These are phyloP conservation scores for Addax nasomaculatus DNA, from an alignment of 2,113 vertebrate species.

Conservation along the genomic window DNA sequence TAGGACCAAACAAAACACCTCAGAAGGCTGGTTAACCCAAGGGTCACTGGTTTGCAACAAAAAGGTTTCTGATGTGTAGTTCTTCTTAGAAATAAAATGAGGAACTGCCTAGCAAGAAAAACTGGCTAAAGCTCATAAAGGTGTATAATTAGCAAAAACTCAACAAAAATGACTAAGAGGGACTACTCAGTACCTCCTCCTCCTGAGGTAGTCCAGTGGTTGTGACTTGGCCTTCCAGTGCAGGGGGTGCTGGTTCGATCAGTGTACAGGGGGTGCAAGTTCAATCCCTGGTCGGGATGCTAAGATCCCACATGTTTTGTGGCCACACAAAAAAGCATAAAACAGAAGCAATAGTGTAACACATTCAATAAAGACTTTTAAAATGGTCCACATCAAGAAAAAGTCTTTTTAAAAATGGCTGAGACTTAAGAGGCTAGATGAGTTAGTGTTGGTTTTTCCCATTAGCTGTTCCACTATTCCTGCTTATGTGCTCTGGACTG, in stretches of 20 bases:
- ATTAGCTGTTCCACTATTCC: neutral
- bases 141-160: neutral
- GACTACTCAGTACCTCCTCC: neutral
- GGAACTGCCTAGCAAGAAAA: neutral
- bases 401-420: neutral
- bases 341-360: neutral
- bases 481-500: neutral
- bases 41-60: neutral
- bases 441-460: neutral
- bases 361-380: neutral
- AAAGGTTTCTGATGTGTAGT: neutral
- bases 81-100: neutral
- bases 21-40: neutral
- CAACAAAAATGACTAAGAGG: neutral
- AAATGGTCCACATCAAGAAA: neutral
- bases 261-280: neutral
- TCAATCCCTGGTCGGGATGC: neutral
- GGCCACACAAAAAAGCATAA: neutral
- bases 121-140: neutral
- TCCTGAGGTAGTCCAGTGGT: neutral
- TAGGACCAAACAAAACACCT: neutral
- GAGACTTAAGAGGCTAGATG: neutral
- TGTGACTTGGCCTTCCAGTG: neutral
- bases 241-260: fast-evolving
- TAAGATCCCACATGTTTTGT: neutral